Evolutionary conservation across 2,888 invertebrate species (phyloP).

Genomic region (Dichetophora obliterata): DNA sequence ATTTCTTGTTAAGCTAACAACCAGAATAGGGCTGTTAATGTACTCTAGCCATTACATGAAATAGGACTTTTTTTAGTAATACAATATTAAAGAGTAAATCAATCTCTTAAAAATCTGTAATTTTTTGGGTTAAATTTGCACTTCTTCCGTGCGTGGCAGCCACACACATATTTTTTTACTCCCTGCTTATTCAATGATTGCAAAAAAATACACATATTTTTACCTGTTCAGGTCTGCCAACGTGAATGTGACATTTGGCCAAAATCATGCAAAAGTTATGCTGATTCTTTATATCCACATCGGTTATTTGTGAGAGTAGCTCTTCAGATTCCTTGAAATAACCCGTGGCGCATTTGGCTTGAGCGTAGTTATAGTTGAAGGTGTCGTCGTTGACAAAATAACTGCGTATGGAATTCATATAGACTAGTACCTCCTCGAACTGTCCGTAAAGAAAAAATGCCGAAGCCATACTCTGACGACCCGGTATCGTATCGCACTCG

Average conservation of each 20-base stretch:
- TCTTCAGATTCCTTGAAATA: constrained; percentile 97
- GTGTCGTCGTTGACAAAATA: constrained; percentile 92
- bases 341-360: constrained; percentile 92
- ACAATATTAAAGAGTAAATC: too few relatives aligned
- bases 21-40: too few relatives aligned
- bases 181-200: too few relatives aligned
- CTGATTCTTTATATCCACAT: constrained; percentile 82
- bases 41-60: too few relatives aligned
- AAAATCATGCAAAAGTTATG: constrained; percentile 87
- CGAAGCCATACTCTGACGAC: constrained; percentile 98
- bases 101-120: too few relatives aligned
- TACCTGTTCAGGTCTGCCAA: constrained; percentile 77
- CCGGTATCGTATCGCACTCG: constrained; percentile 97
- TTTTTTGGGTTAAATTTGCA: too few relatives aligned
- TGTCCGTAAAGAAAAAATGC: constrained; percentile 94
- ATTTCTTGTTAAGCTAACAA: too few relatives aligned
- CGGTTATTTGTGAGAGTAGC: constrained; percentile 85
- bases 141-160: too few relatives aligned
- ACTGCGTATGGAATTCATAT: constrained; percentile 96
- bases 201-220: too few relatives aligned
- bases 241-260: constrained; percentile 90
- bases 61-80: too few relatives aligned
- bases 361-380: constrained; percentile 90
- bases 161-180: too few relatives aligned
- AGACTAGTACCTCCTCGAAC: constrained; percentile 96